These are phyloP conservation scores for zebrafish (Danio rerio) DNA, from an alignment of 2,113 vertebrate genomes.

Conservation along the genomic window DNA sequence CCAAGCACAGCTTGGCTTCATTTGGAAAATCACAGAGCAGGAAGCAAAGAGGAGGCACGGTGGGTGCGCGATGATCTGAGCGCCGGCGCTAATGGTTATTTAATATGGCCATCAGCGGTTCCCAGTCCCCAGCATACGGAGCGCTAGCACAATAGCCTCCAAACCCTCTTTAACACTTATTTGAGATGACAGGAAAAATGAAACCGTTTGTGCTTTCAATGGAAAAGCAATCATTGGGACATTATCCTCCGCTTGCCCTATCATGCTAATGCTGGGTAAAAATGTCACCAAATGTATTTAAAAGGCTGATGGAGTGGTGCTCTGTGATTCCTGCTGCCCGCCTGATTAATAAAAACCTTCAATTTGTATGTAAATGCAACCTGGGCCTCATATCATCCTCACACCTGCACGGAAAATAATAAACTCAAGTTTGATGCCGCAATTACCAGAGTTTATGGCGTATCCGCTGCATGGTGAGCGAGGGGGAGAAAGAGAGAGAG, in stretches of 20 bases:
- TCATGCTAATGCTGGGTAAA: constrained; percentile 99
- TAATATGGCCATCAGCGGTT: constrained; percentile 99
- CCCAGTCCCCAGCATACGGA: constrained; percentile 98
- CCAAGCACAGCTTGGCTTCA: constrained; percentile 96
- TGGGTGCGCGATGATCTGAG: constrained; percentile 53
- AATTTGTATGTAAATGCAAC: constrained; percentile 99
- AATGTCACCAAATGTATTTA: constrained; percentile 99
- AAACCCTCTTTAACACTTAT: constrained; percentile 99
- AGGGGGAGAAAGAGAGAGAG: constrained; percentile 32
- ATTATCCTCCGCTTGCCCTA: constrained; percentile 99
- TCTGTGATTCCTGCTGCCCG: constrained; percentile 98
- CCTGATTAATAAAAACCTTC: constrained; percentile 99
- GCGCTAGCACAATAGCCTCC: constrained; percentile 96
- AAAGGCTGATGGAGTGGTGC: constrained; percentile 99
- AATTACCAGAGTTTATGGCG: constrained; percentile 99
- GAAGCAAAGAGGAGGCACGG: constrained; percentile 87
- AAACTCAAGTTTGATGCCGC: constrained; percentile 98
- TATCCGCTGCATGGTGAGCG: constrained; percentile 76
- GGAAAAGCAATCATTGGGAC: constrained; percentile 99
- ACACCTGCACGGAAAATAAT: constrained; percentile 99
- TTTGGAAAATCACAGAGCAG: constrained; percentile 95
- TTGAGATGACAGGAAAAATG: constrained; percentile 99
- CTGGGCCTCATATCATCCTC: constrained; percentile 94
- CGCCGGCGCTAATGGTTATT: constrained; percentile 96
- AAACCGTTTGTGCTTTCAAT: constrained; percentile 99